phyloP scores from a whole-genome alignment of 2,113 vertebrate species.

The Otus sunia region DNA sequence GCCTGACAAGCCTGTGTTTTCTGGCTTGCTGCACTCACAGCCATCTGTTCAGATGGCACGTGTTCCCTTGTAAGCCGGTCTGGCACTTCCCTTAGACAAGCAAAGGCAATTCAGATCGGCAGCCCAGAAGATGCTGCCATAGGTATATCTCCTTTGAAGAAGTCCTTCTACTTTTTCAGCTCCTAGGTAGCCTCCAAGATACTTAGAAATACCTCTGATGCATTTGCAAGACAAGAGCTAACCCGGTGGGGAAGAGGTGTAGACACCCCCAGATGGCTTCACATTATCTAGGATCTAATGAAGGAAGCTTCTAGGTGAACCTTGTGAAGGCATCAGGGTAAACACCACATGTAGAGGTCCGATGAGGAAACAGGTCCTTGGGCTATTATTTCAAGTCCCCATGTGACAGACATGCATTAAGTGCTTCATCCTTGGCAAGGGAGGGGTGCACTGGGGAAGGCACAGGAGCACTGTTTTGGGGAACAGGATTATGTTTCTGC shows the following conservation, averaged over 20 bases:
- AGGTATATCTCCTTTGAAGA: background rate
- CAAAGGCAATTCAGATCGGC: background rate
- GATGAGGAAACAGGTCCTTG: background rate
- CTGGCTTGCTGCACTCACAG: slow-evolving; percentile 1
- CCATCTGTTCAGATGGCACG: slow-evolving; percentile 40
- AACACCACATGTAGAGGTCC: background rate
- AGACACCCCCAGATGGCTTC: background rate
- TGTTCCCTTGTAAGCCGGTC: background rate
- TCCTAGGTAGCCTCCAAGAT: background rate
- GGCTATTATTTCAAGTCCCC: background rate
- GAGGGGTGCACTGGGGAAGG: background rate
- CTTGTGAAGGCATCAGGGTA: background rate
- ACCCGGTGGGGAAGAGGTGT: background rate
- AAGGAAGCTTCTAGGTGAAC: background rate
- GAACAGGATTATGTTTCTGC: background rate
- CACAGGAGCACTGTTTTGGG: background rate
- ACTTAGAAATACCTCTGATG: background rate
- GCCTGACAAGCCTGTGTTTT: background rate
- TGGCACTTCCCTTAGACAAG: background rate
- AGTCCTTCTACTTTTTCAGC: background rate
- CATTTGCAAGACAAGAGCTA: background rate
- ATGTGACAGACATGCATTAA: background rate
- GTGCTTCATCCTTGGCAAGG: background rate
- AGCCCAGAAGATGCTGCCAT: background rate
- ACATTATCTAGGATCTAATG: background rate